Base-by-base conservation (phyloP, 2,888 invertebrate genomes). In the Cosmia pyralina region DNA sequence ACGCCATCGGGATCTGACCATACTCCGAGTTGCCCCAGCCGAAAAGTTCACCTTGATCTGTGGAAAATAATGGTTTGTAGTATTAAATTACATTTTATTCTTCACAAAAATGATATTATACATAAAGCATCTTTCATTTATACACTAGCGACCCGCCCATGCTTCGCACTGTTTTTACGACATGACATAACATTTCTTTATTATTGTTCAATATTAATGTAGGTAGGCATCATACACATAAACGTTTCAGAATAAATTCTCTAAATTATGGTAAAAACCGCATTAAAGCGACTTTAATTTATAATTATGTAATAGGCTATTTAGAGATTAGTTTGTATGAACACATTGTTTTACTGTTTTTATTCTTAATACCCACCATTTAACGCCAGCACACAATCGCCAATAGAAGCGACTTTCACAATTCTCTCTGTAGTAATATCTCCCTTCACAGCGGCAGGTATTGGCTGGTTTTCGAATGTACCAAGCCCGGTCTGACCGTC, bases 11-110 rank as follows among this genome's bases (percentile, higher is more conserved):
- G 53, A 99, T 95, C 92, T 99, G 99, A 0, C 97, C 97, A 89
- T 99, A 99, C 94, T 99, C 99, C 0, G 98, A 98, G 92, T 99
- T 99, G 11, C 99, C 99, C 99, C 99, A 99, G 1, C 99, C 99
- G 94, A 99, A 99, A 2, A 99, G 96, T 88, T 99, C 98, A 6
- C 99, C 99, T 87, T 97, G 97, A 82, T 98, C 98, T 98, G 89
- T 64, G 89, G 78, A 79, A 76, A 84, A 74, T 38, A 10, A 58
- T n/a, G 2, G 52, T 64, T 52, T n/a, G 4, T 34, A 28, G 28
- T 28, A 28, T 5, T 38, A 38, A 4, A 38, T 38, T 38, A 38
- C 38, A 28, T 22, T 11, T 55, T 15, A 15, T 55, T 55, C 6
- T 7, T 55, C 7, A 7, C 28, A 22, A 55, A 53, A 55, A 28